These are phyloP conservation scores for Contarinia nasturtii DNA, from an alignment of 1,140 invertebrate species.

Conservation along the genomic window DNA sequence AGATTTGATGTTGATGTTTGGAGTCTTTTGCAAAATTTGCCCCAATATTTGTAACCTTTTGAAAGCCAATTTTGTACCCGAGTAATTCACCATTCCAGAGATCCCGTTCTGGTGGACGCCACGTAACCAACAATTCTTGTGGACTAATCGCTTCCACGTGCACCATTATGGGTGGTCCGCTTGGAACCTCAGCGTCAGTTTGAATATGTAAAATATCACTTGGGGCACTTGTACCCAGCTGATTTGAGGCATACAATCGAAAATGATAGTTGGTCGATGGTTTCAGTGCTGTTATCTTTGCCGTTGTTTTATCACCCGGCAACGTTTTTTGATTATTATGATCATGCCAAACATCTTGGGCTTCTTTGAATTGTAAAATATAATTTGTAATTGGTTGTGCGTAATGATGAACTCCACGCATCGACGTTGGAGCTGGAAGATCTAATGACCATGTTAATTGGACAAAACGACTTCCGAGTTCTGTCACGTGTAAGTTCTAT, in stretches of 20 bases:
- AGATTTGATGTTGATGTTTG: conserved; percentile 14
- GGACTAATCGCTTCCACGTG: conserved; percentile 53
- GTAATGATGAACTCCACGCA: conserved; percentile 21
- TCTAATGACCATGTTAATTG: conserved; percentile 33
- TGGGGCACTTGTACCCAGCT: conserved; percentile 39
- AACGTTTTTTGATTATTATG: conserved; percentile 31
- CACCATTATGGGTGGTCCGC: conserved; percentile 52
- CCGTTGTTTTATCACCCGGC: conserved; percentile 31
- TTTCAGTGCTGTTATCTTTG: conserved; percentile 22
- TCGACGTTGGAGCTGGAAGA: no score
- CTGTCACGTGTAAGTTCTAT: conserved; percentile 34
- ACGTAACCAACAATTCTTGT: conserved; percentile 56
- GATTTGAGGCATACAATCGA: conserved; percentile 43
- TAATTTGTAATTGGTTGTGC: conserved; percentile 35
- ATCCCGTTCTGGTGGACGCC: conserved; percentile 54
- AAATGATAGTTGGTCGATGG: conserved; percentile 46
- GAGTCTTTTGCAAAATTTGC: conserved; percentile 34
- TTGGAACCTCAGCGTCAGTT: conserved; percentile 45
- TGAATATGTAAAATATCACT: conserved; percentile 37
- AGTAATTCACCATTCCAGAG: conserved; percentile 63
- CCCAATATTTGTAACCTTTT: conserved; percentile 31
- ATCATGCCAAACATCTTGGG: conserved; percentile 35
- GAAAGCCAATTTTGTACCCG: conserved; percentile 50
- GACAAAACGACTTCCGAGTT: conserved; percentile 34
- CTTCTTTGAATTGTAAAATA: conserved; percentile 38